Conservation (phyloP, 2,113 vertebrate genomes). For the Nerophis ophidion region DNA sequence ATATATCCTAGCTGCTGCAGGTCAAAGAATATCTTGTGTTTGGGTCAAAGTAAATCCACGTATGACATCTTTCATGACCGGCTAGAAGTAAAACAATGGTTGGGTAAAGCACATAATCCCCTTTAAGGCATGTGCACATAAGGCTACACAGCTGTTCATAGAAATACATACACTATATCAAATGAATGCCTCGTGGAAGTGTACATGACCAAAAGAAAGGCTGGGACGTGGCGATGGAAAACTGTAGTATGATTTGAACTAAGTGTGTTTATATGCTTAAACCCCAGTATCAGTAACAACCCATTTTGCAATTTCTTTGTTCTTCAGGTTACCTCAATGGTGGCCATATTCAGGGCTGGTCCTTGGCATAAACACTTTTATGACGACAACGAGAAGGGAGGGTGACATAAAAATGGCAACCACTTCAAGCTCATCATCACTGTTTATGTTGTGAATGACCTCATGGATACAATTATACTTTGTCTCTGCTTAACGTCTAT, state of each 20-base stretch:
- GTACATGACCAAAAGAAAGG: conserved; percentile 16
- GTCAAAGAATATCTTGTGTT: conserved; percentile 18
- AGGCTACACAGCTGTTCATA: conserved; percentile 38
- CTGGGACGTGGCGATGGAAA: neutral
- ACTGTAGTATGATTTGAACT: conserved; percentile 12
- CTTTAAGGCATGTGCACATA: conserved; percentile 3
- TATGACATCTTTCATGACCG: conserved; percentile 20
- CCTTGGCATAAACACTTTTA: no score
- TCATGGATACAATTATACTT: no score
- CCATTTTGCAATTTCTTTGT: no score
- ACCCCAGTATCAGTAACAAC: neutral
- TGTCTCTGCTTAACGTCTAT: no score
- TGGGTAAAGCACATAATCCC: conserved; percentile 32
- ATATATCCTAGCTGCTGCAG: conserved; percentile 15
- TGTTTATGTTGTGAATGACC: no score
- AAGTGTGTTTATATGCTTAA: conserved; percentile 13
- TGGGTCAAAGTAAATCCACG: conserved; percentile 14
- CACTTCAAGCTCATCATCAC: no score
- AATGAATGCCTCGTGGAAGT: conserved; percentile 14
- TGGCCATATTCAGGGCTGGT: no score
- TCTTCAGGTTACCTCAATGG: no score
- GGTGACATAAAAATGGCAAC: no score
- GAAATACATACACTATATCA: conserved; percentile 22
- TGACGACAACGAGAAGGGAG: no score
- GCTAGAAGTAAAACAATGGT: conserved; percentile 35